Percentiles rank a stretch among this genome's conserved stretches.
These are phyloP conservation scores for Thunnus maccoyii DNA, from an alignment of 2,113 vertebrate species.

Conservation along the genomic window DNA sequence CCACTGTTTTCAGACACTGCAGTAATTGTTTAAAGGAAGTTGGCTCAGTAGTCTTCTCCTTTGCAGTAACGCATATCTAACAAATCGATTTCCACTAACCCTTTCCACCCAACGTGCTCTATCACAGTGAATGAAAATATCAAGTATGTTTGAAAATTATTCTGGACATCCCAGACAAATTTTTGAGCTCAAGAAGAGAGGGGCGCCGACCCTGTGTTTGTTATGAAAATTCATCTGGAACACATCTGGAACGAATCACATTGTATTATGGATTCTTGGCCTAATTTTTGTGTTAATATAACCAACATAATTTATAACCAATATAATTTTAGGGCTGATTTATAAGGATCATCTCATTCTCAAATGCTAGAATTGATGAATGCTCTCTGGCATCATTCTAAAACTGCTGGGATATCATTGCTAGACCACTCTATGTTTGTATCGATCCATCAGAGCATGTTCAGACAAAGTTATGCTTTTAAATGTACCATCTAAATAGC, in stretches of 20 bases:
- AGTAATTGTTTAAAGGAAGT: neutral
- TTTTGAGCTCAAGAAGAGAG: conserved; percentile 3
- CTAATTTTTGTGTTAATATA: neutral
- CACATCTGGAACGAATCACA: neutral
- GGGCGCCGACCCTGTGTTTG: neutral
- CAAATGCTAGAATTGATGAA: neutral
- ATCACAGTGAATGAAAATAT: neutral
- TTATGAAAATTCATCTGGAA: conserved; percentile 4
- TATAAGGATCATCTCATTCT: neutral
- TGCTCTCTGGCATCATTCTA: conserved; percentile 4
- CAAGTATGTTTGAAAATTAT: neutral
- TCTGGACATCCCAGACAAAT: conserved; percentile 4
- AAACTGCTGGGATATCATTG: neutral
- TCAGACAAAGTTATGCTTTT: conserved; percentile 23
- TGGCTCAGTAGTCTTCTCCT: neutral
- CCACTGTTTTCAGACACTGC: neutral
- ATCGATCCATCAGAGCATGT: conserved; percentile 47
- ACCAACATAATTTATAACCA: neutral
- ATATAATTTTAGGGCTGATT: neutral
- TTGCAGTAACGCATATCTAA: neutral
- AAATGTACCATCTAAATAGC: conserved; percentile 19
- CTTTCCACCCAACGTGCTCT: neutral
- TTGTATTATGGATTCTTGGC: neutral
- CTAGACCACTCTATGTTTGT: neutral
- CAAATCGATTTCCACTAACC: neutral